Evolutionary conservation across 2,888 invertebrate genomes (phyloP).

Genomic region (Ditylenchus weischeri): DNA sequence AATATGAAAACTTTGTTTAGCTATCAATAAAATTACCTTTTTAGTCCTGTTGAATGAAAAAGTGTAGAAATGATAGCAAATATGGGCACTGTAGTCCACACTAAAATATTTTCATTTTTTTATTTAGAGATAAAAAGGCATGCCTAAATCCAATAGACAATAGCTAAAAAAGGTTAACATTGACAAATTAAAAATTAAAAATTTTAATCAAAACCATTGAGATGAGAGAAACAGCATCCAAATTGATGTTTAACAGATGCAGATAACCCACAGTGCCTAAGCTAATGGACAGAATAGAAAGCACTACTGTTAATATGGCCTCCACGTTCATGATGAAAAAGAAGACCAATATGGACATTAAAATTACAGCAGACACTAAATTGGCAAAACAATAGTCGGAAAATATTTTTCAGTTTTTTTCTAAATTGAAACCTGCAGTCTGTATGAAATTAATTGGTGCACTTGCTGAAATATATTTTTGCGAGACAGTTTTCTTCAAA

Average conservation of each 20-base stretch:
- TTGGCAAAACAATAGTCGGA: slow-evolving; percentile 2
- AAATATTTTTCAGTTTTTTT: neutral
- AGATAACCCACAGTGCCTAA: slow-evolving; percentile 51
- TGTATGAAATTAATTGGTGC: slow-evolving; percentile 55
- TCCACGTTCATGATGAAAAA: slow-evolving; percentile 53
- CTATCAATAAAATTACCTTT: too few species aligned
- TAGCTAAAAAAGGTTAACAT: neutral
- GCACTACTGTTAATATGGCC: slow-evolving; percentile 52
- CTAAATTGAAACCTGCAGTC: slow-evolving; percentile 39
- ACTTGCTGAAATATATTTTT: slow-evolving; percentile 28
- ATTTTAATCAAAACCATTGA: neutral
- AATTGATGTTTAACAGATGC: slow-evolving; percentile 53
- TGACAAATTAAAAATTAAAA: too few species aligned
- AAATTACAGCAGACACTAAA: slow-evolving; percentile 49
- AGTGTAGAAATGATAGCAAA: slow-evolving; percentile 57
- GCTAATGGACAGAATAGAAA: slow-evolving; percentile 55
- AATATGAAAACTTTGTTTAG: too few species aligned
- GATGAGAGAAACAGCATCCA: slow-evolving; percentile 53
- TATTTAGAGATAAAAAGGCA: neutral
- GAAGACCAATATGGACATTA: slow-evolving; percentile 54
- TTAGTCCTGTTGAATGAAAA: slow-evolving; percentile 16
- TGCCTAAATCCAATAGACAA: neutral
- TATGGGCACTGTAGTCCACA: slow-evolving; percentile 53
- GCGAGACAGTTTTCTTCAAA: too few species aligned
- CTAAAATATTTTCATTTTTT: slow-evolving; percentile 33